phyloP scores from a whole-genome alignment of 2,113 vertebrate species.

The Dendropsophus ebraccatus region DNA sequence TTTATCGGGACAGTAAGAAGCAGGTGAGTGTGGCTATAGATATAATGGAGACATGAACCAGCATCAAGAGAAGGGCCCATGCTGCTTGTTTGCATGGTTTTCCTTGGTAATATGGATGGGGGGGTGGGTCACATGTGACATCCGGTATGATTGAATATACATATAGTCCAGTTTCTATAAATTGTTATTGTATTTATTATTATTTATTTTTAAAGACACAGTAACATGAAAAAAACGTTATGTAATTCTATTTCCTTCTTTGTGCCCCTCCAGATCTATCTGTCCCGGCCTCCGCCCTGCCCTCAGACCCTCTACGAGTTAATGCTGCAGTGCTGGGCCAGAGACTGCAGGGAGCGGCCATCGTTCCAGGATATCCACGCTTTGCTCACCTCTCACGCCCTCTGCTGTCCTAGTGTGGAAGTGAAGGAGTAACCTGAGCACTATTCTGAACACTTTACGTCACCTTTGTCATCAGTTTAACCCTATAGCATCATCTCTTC shows the following conservation, averaged over 20 bases:
- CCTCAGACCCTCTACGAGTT: constrained; percentile 87
- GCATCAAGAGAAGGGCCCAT: too few species aligned
- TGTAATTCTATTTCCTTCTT: not conserved
- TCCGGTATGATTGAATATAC: too few species aligned
- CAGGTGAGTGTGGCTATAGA: constrained; percentile 83
- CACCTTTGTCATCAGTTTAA: not conserved
- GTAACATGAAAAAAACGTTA: too few species aligned
- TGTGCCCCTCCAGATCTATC: constrained; percentile 77
- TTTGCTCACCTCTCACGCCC: constrained; percentile 70
- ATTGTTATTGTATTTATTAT: too few species aligned
- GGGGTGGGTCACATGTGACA: too few species aligned
- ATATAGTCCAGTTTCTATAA: too few species aligned
- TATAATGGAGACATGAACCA: too few species aligned
- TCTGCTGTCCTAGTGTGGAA: constrained; percentile 16
- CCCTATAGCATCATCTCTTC: not conserved
- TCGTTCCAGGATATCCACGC: constrained; percentile 84
- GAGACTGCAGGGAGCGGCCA: constrained; percentile 88
- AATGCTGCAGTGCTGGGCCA: constrained; percentile 91
- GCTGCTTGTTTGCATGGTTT: too few species aligned
- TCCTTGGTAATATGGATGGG: too few species aligned
- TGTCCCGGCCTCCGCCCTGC: constrained; percentile 82
- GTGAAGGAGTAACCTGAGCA: constrained; percentile 54
- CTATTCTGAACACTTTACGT: too few species aligned
- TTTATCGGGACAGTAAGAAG: constrained; percentile 88
- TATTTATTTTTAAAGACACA: too few species aligned